Conservation (phyloP, 2,113 vertebrate genomes). For the Lophochroa leadbeateri region DNA sequence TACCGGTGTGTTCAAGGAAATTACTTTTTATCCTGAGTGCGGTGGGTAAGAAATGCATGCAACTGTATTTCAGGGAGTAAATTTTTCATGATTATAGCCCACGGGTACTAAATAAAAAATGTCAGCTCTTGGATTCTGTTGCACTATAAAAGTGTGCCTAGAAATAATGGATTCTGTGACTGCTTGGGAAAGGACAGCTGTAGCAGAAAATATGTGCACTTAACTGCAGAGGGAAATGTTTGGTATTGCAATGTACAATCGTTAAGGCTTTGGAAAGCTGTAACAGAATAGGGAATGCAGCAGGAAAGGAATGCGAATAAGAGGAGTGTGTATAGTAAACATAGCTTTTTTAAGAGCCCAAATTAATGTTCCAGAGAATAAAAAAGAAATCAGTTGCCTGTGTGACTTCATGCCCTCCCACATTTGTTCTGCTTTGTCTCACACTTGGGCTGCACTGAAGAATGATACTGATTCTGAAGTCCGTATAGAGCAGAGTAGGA, state of each 20-base stretch:
- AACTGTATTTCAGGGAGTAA: slow-evolving; percentile 59
- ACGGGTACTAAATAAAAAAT: slow-evolving; percentile 70
- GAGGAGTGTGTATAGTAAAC: background rate
- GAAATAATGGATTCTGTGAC: slow-evolving; percentile 49
- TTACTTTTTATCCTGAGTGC: slow-evolving; percentile 41
- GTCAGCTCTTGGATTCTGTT: slow-evolving; percentile 53
- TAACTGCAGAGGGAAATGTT: background rate
- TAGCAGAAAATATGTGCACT: background rate
- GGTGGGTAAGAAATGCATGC: slow-evolving; percentile 47
- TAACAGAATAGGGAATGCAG: background rate
- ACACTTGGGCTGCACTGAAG: background rate
- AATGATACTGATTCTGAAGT: background rate
- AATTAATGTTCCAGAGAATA: background rate
- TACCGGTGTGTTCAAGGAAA: slow-evolving; percentile 26
- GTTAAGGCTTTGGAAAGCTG: background rate
- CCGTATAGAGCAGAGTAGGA: background rate
- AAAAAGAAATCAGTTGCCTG: background rate
- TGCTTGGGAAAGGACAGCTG: slow-evolving; percentile 8
- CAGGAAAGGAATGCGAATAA: background rate
- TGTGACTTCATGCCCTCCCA: slow-evolving; percentile 13
- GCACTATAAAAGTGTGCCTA: background rate
- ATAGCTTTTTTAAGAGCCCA: background rate
- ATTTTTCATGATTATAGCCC: slow-evolving; percentile 68
- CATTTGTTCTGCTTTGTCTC: slow-evolving; percentile 12
- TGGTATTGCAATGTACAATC: background rate